Base-by-base conservation (phyloP, 2,113 vertebrate genomes). In the Ivindomyrus marchei region DNA sequence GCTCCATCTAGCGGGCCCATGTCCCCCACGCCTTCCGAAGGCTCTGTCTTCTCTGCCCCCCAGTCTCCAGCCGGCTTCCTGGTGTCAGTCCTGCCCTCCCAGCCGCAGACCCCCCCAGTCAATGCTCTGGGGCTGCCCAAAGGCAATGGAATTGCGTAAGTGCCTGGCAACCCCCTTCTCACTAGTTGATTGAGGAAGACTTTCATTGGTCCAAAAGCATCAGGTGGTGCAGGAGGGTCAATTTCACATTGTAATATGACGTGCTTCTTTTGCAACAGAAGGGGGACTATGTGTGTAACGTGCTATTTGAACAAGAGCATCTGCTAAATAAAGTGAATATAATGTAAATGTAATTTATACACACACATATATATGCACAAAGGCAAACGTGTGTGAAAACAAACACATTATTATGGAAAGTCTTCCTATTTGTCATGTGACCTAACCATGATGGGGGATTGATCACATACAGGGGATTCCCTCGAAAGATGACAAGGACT, bases 111-210 rank as follows among this genome's bases (percentile, higher is more conserved):
- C 0, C 90, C 94, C 0, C 93, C 95, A 0, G 96, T 99, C 94
- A 99, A 99, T 53, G 97, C 97, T 0, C 93, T 99, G 92, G 98
- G 98, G 90, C 97, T 99, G 42, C 98, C 98, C 0, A 98, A 97
- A 95, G 97, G 98, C 90, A 96, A 96, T 5, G 94, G 95, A 50
- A 95, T 94, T 50, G 88, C 95, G 96, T 97, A 91, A 96, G 96
- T 95, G 91, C 85, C 31, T 88, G 31, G 3, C 66, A 31, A 70
- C 24, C 13, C 9, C 24, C 5, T 87, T 52, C 46, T 17, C 47
- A 86, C 1, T 87, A 27, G 27, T 31, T 47, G 31, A 47, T 24
- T 24, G 15, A 83, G 77, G 3, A 46, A 24, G 4, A 84, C 45
- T n/a, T 84, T 84, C 39, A 84, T 47, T 84, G 80, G 21, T 24